phyloP scores from a whole-genome alignment of 2,797 vertebrate genomes.

The Helicolenus hilgendorfi region DNA sequence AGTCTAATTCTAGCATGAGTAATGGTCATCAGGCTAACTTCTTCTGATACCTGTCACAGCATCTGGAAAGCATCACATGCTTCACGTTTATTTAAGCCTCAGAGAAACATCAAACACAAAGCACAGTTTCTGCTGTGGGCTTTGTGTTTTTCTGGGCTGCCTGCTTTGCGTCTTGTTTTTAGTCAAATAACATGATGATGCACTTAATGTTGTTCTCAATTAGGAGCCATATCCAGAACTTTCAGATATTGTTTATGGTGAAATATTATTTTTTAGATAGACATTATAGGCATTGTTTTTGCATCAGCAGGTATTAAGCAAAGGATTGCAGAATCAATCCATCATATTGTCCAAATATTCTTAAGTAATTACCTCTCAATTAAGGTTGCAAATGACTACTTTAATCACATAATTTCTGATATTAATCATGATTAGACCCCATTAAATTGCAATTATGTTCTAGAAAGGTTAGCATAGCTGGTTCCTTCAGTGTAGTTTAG shows the following conservation, averaged over 20 bases:
- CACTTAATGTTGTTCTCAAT: neutral
- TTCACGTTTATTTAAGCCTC: constrained; percentile 4
- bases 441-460: neutral
- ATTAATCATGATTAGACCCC: neutral
- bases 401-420: neutral
- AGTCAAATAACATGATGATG: neutral
- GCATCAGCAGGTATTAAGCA: neutral
- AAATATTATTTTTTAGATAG: neutral
- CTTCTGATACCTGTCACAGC: constrained; percentile 56
- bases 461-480: neutral
- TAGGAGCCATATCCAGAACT: neutral
- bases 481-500: neutral
- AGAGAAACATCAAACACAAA: constrained; percentile 25
- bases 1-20: constrained; percentile 56
- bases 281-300: neutral
- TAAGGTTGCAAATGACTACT: neutral
- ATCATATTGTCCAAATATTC: neutral
- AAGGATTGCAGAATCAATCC: neutral
- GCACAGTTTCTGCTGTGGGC: neutral
- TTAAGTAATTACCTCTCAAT: neutral
- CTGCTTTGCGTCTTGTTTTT: neutral
- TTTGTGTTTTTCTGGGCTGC: neutral
- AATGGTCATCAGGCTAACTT: constrained; percentile 47
- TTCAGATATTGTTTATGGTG: neutral
- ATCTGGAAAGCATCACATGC: constrained; percentile 37